These are phyloP conservation scores for Frankliniella fusca DNA, from an alignment of 2,888 invertebrate genomes.

Conservation along the genomic window DNA sequence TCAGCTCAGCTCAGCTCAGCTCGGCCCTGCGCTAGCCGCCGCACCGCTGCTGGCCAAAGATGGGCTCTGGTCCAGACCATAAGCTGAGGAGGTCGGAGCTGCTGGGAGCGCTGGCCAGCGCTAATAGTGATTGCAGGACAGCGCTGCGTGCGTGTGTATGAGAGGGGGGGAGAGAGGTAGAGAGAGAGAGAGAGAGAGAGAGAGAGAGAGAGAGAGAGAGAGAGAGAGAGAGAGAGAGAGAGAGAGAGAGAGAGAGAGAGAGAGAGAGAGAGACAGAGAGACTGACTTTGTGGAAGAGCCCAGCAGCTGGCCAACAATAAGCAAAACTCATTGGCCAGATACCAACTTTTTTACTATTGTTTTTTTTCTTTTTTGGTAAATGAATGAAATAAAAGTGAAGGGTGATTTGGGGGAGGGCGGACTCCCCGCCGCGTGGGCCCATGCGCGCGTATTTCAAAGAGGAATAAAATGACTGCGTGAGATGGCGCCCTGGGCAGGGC, in stretches of 20 bases:
- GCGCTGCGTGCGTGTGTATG: not conserved
- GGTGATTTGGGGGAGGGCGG: not conserved
- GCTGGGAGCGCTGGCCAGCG: no score
- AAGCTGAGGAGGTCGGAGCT: no score
- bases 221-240: slow-evolving; percentile 18
- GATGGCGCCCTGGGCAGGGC: not conserved
- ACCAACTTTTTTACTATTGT: not conserved
- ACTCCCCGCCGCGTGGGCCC: not conserved
- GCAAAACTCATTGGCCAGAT: not conserved
- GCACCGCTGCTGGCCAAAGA: no score
- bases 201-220: not conserved
- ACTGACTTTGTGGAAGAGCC: not conserved
- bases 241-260: slow-evolving; percentile 1
- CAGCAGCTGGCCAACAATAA: not conserved
- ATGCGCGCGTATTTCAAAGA: not conserved
- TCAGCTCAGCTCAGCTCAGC: no score
- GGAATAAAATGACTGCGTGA: not conserved
- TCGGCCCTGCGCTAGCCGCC: no score
- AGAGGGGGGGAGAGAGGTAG: not conserved
- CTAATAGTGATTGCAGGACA: no score
- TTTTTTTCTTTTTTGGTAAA: not conserved
- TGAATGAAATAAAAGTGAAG: not conserved
- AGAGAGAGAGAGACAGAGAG: not conserved
- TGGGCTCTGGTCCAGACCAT: no score
- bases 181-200: not conserved